Base-by-base conservation (phyloP, 2,113 vertebrate species). In the Thamnophis sirtalis region DNA sequence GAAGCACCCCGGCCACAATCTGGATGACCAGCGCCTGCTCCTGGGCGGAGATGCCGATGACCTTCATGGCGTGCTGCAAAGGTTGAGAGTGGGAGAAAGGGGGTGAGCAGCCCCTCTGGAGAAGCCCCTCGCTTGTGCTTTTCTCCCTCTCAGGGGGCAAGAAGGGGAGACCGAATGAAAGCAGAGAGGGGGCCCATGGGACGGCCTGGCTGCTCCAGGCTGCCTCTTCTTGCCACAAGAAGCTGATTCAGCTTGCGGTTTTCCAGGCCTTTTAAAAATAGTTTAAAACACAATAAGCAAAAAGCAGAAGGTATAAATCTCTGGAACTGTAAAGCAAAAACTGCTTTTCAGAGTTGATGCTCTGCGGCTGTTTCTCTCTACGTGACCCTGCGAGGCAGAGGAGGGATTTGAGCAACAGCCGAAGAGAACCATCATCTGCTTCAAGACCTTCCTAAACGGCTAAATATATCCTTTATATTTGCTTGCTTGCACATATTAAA, bases 1-100 rank as follows among this genome's bases (percentile, higher is more conserved):
- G 99, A 60, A 99, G 98, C 89, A 99, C 96, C 73, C 99, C 99
- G 0, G 98, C 98, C 95, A 99, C 99, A 11, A 99, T 99, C 97
- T 99, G 99, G 86, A 99, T 97, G 56, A 99, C 99, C 97, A 99
- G 94, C 1, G 97, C 91, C 73, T 98, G 98, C 68, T 99, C 98
- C 89, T 98, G 98, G 0, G 97, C 95, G 2, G 98, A 98, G 96
- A 99, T 99, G 88, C 99, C 99, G 26, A 99, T 99, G 96, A 99
- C 99, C 5, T 97, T 98, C 99, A 99, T 99, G 48, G 99, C 99
- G 1, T 99, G 98, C 99, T 99, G 96, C 84, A 33, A 88, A 86
- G 73, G n/a, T 33, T 90, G 91, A 84, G 56, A 22, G 3, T 1
- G 19, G 60, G 8, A 5, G 89, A 1, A 55, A 4, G 19, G 4